Evolutionary conservation across 2,113 vertebrate species (phyloP), one percentile per base, ranked within the genome.

Genomic region (Ictidomys tridecemlineatus): DNA sequence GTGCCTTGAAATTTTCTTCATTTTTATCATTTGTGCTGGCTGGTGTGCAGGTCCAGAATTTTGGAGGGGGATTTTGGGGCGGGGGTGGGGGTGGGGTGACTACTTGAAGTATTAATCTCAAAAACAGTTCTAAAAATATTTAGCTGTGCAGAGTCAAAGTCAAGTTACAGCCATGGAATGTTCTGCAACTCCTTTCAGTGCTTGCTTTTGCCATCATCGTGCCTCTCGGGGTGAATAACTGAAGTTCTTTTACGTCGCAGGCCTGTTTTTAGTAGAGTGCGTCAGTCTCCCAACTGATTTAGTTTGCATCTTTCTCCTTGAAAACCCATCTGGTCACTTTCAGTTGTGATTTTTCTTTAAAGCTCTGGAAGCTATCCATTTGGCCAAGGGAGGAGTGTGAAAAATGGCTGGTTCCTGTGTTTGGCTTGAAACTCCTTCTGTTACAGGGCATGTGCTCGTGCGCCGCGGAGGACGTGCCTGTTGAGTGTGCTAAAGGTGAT

Each of bases 301-400:
- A 58, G 39, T 83, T 94, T 82, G 80, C 94, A 32, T 72, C 42
- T 89, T 79, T 95, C 85, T 92, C 92, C 90, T 97, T 80, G 91
- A 92, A 97, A 95, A 37, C 89, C 95, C 97, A 97, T 97, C 96
- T 97, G 96, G 97, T 85, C 96, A 96, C 48, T 93, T 94, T 95
- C 67, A 73, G 91, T 92, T 91, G 42, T 56, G 63, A 79, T 74
- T 93, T 97, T 96, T 92, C 90, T 92, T 85, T 82, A 82, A 95
- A 80, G 84, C 87, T 84, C 94, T 95, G 94, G 94, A 80, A 70
- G 58, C 32, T 24, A 76, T 97, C 95, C 95, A 93, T 84, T 72
- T 97, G 97, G 94, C 85, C 73, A n/a, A 39, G 74, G 3, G 18
- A 18, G 37, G 30, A 28, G 58, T n/a, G 17, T 61, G 30, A 93